phyloP scores from a whole-genome alignment of 2,797 vertebrate genomes.

The Eupleurogrammus muticus region DNA sequence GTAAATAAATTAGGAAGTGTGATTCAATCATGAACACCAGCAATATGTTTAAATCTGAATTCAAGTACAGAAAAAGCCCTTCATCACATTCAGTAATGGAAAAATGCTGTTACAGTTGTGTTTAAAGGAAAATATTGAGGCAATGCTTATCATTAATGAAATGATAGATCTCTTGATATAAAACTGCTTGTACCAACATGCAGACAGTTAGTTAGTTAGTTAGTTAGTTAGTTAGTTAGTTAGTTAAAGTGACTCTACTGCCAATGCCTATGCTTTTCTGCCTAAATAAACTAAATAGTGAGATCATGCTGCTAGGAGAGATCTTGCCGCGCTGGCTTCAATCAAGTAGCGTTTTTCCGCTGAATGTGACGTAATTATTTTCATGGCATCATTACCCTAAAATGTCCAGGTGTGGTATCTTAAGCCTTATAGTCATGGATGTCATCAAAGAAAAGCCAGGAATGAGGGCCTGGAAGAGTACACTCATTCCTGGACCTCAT shows the following conservation, averaged over 20 bases:
- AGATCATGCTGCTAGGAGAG: neutral
- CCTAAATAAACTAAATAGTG: neutral
- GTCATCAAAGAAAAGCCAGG: neutral
- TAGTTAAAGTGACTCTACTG: too few relatives aligned
- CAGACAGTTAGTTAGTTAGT: neutral
- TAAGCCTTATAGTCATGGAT: neutral
- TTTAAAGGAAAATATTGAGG: neutral
- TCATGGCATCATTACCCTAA: neutral
- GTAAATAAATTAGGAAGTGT: constrained; percentile 26
- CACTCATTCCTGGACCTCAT: too few relatives aligned
- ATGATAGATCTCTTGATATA: neutral
- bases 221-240: too few relatives aligned
- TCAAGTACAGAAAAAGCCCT: neutral
- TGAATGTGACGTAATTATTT: neutral
- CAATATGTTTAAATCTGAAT: constrained; percentile 8
- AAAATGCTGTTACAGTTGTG: neutral
- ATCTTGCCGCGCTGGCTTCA: neutral
- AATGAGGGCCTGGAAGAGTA: neutral
- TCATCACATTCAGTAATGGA: neutral
- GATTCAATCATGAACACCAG: neutral
- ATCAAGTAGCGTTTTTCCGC: neutral
- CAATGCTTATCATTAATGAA: neutral
- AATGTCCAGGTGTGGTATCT: neutral
- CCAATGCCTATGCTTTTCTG: neutral
- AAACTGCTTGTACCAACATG: neutral